Conservation (phyloP, 2,888 invertebrate species). For the Troglohyphantes excavatus region DNA sequence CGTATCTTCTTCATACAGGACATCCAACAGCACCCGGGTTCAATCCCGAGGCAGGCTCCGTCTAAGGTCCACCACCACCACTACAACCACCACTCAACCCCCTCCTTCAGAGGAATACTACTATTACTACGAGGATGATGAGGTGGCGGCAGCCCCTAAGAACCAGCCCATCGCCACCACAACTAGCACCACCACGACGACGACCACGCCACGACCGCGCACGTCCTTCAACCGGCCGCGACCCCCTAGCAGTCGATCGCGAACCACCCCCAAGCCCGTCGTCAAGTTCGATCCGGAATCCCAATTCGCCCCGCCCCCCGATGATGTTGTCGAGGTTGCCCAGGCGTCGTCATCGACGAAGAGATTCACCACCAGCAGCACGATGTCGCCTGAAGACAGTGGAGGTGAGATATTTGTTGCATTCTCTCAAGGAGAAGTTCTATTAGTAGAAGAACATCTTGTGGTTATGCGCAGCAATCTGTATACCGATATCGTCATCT, state of each 20-base stretch:
- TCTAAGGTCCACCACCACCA: slow-evolving; percentile 73
- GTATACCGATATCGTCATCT: too few relatives aligned
- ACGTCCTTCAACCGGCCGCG: slow-evolving; percentile 80
- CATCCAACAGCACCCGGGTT: background rate
- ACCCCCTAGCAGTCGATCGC: slow-evolving; percentile 1
- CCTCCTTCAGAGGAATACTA: slow-evolving; percentile 67
- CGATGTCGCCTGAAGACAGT: slow-evolving; percentile 63
- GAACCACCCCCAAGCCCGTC: background rate
- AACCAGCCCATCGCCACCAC: slow-evolving; percentile 81
- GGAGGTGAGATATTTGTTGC: slow-evolving; percentile 4
- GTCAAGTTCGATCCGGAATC: slow-evolving; percentile 71
- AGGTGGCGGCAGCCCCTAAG: slow-evolving; percentile 68
- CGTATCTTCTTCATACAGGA: background rate
- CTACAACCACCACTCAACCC: slow-evolving; percentile 79
- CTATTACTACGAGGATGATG: slow-evolving; percentile 79
- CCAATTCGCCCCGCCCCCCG: slow-evolving; percentile 65
- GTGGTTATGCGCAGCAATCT: too few relatives aligned
- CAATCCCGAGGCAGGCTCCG: background rate
- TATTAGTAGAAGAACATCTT: too few relatives aligned
- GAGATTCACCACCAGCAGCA: slow-evolving; percentile 72
- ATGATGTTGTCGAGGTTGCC: background rate
- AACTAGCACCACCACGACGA: slow-evolving; percentile 81
- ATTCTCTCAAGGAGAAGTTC: too few relatives aligned
- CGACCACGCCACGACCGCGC: slow-evolving; percentile 80
- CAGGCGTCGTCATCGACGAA: slow-evolving; percentile 11